phyloP scores from a whole-genome alignment of 2,797 vertebrate genomes.

The Aphelocoma californica region DNA sequence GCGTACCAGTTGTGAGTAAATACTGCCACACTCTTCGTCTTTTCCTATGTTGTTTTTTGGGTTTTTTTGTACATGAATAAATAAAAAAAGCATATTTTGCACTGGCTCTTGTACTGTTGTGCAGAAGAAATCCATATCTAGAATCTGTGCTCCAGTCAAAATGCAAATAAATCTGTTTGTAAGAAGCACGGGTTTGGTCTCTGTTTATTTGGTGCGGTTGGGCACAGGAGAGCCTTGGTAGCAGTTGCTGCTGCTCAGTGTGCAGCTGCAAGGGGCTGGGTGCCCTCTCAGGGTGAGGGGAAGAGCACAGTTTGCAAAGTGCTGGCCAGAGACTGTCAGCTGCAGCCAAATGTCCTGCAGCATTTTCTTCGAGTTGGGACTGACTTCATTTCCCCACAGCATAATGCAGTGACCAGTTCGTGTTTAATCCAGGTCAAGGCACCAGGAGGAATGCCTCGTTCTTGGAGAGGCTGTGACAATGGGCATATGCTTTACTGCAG shows the following conservation, averaged over 20 bases:
- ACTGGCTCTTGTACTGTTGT: conserved; percentile 73
- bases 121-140: conserved; percentile 68
- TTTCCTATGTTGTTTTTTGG: neutral
- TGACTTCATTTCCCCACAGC: neutral
- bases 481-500: neutral
- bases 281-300: neutral
- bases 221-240: fast-evolving
- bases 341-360: neutral
- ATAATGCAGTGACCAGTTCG: fast-evolving
- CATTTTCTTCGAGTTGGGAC: fast-evolving
- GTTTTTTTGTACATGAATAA: conserved; percentile 62
- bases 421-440: neutral
- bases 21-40: conserved; percentile 62
- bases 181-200: conserved; percentile 43
- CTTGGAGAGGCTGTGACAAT: neutral
- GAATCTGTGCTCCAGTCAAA: conserved; percentile 72
- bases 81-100: conserved; percentile 74
- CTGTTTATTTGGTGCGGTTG: neutral
- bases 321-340: neutral
- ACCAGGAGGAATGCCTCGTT: neutral
- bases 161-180: conserved; percentile 78
- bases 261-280: neutral
- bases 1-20: conserved; percentile 45
- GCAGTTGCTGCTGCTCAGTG: fast-evolving
- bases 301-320: neutral